Evolutionary conservation across 2,888 invertebrate genomes (phyloP), one percentile per base, ranked within the genome.

Genomic region (Colostygia pectinataria): DNA sequence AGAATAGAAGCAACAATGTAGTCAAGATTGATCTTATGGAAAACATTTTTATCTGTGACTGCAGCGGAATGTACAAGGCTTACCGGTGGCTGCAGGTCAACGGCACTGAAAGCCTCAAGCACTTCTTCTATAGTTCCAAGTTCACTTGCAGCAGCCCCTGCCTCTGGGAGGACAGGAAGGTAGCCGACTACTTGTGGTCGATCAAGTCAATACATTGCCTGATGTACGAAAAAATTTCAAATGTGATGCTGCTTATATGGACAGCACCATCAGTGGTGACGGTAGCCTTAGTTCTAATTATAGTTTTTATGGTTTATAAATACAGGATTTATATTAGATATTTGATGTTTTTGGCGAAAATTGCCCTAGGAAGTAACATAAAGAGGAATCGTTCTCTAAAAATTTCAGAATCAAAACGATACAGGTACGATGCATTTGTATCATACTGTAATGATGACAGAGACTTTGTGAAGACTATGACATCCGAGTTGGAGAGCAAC

Each of bases 371-470:
- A 6, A 80, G 90, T 41, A 83, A 72, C 36, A 65, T 83, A 1
- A 73, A 78, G 43, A 84, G 79, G 46, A 78, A 70, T n/a, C 50
- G 12, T 29, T 18, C 34, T 4, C 31, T 34, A 4, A 60, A 66
- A 33, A 67, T 62, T 25, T 56, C 60, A 3, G 68, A 69, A 31
- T 56, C 63, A 0, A 81, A 71, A 28, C 65, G 65, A 0, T 91
- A 90, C 55, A 85, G 87, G 45, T 93, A 92, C 60, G 93, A 93
- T 55, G 92, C 92, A 0, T 93, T 93, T 57, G 90, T 93, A 0
- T 93, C 92, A 0, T 93, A 93, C 57, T 91, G 92, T 59, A 91
- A 83, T 59, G 92, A 92, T 61, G 93, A 93, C 53, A 81, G 92
- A 55, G 90, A 91, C 20, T 94, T 93, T 66, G 92, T 94, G 2